These are phyloP conservation scores for Orthosia gothica DNA, from an alignment of 2,888 invertebrate genomes.

Conservation along the genomic window DNA sequence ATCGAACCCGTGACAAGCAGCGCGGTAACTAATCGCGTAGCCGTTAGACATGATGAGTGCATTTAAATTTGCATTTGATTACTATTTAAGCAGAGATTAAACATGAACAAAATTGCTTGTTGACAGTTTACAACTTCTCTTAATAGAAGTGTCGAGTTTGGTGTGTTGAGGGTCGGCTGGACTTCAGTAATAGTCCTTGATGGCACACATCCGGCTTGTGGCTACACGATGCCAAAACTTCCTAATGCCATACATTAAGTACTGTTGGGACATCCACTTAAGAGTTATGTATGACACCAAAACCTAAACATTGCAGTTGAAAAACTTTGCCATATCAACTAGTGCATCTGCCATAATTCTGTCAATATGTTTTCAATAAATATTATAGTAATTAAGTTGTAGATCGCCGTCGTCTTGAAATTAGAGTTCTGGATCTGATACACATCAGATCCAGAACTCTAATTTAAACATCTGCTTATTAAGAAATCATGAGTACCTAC, in stretches of 20 bases:
- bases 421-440: no score
- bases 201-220: not conserved
- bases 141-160: not conserved
- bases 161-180: not conserved
- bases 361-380: no score
- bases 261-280: not conserved
- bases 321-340: not conserved
- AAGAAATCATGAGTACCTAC: no score
- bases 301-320: not conserved
- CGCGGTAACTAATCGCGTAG: no score
- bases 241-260: not conserved
- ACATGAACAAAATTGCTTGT: not conserved
- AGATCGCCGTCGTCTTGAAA: no score
- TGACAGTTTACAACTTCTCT: conserved; percentile 3
- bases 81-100: not conserved
- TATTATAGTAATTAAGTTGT: no score
- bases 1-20: no score
- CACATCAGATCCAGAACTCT: no score
- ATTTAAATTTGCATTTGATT: no score
- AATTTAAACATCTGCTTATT: no score
- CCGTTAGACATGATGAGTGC: no score
- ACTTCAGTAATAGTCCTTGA: conserved; percentile 15
- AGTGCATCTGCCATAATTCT: no score
- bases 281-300: not conserved
- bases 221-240: conserved; percentile 3